Evolutionary conservation across 2,888 invertebrate genomes (phyloP), one percentile per base, ranked within the genome.

Genomic region (Neria commutata): DNA sequence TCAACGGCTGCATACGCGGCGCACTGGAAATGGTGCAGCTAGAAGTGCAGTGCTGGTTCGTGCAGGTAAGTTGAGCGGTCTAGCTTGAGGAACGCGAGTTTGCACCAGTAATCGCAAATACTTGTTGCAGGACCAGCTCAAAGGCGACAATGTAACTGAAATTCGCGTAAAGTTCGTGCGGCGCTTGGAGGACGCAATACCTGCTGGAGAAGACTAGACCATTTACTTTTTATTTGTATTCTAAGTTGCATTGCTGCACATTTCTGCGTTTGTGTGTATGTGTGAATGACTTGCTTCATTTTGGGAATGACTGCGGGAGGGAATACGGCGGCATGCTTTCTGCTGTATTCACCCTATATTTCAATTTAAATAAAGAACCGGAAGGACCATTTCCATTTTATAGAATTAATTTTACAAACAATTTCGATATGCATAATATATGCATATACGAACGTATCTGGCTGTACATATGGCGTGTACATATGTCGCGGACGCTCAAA

Each of bases 11-110:
- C 26, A 88, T 94, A 56, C 86, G 97, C 62, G 99, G 99, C 17
- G 97, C 98, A 8, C 85, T 98, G 72, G 98, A 99, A 86, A 99
- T 99, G 95, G 97, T 98, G 40, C 98, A 98, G 80, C 86, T 98
- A 79, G 98, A 98, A 82, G 93, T 98, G 5, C 91, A 92, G 73
- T 91, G 93, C 69, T 94, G 93, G 91, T 95, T 98, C 84, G 90
- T 93, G 1, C 90, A 89, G 85, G 87, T 87, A 75, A 60, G 65
- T 50, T 5, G 19, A 2, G 49, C 21, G 29, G 14, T 23, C 46
- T 3, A 3, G 14, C 16, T 16, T 40, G 11, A 21, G n/a, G n/a
- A 24, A 2, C 19, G 29, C 21, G 11, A 45, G 21, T 48, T 51
- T 42, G 29, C n/a, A 14, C 21, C 40, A 48, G 17, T 50, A 24